Evolutionary conservation across 2,888 invertebrate species (phyloP).

Genomic region (Plebejus anna): DNA sequence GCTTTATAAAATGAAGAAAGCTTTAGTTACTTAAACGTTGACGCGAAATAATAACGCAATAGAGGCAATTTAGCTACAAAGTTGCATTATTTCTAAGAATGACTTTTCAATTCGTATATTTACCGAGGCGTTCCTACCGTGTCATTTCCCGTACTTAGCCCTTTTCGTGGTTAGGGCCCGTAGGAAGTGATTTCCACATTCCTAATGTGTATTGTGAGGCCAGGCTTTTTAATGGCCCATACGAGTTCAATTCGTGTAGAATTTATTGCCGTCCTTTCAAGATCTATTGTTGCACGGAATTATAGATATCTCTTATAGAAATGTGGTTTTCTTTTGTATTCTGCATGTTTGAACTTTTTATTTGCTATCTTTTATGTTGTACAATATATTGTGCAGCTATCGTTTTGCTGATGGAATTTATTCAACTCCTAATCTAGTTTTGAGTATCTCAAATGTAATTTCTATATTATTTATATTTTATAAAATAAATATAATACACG

Average conservation of each 20-base stretch:
- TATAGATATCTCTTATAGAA: slow-evolving; percentile 51
- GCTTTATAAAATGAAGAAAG: neutral
- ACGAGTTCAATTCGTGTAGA: slow-evolving; percentile 67
- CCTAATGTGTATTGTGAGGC: slow-evolving; percentile 73
- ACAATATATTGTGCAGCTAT: slow-evolving; percentile 10
- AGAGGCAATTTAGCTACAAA: slow-evolving; percentile 42
- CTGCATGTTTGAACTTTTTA: neutral
- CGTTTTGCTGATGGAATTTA: slow-evolving; percentile 4
- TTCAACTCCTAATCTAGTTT: slow-evolving; percentile 14
- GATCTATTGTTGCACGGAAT: slow-evolving; percentile 67
- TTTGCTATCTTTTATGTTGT: slow-evolving; percentile 19
- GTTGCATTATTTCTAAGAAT: slow-evolving; percentile 51
- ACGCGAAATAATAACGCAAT: slow-evolving; percentile 2
- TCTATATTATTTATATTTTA: neutral
- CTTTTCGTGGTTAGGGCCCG: slow-evolving; percentile 52
- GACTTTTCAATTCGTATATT: slow-evolving; percentile 77
- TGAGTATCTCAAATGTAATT: neutral
- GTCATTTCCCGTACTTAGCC: slow-evolving; percentile 73
- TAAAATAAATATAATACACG: neutral
- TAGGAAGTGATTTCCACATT: slow-evolving; percentile 77
- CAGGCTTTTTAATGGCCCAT: slow-evolving; percentile 71
- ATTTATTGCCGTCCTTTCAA: slow-evolving; percentile 70
- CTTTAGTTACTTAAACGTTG: neutral
- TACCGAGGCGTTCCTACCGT: slow-evolving; percentile 61
- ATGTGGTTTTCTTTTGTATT: slow-evolving; percentile 26